A percentile compares a stretch with the other conserved stretches of the same genome.
Evolutionary conservation across 1,140 invertebrate species (phyloP).

Genomic region (Vanessa atalanta): DNA sequence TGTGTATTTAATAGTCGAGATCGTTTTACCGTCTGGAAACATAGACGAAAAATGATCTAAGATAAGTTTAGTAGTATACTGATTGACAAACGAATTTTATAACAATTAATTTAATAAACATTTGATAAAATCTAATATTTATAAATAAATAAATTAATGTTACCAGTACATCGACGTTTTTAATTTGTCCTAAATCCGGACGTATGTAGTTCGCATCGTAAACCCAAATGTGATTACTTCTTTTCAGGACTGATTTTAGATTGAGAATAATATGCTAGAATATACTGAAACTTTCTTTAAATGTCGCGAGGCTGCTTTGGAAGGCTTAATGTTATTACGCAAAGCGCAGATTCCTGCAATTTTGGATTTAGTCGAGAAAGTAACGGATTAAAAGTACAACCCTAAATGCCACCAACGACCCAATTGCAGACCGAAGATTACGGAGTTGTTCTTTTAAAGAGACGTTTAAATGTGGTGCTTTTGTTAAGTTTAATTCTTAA

Average conservation of each 20-base stretch:
- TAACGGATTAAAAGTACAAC: conserved; percentile 45
- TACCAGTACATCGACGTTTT: too few relatives aligned
- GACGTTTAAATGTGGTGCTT: conserved; percentile 34
- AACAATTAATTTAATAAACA: too few relatives aligned
- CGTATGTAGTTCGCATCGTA: neutral
- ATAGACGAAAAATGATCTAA: too few relatives aligned
- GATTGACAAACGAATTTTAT: too few relatives aligned
- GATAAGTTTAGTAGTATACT: too few relatives aligned
- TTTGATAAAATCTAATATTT: too few relatives aligned
- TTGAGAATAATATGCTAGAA: conserved; percentile 17
- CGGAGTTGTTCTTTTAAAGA: conserved; percentile 37
- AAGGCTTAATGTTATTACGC: conserved; percentile 58
- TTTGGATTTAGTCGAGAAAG: conserved; percentile 30
- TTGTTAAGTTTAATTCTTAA: conserved; percentile 35
- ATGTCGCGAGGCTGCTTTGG: conserved; percentile 44
- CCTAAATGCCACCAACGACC: conserved; percentile 37
- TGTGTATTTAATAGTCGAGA: too few relatives aligned
- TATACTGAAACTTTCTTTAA: conserved; percentile 31
- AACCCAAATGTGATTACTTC: neutral
- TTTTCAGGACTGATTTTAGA: too few relatives aligned
- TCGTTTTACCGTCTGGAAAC: too few relatives aligned
- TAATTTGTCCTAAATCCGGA: neutral
- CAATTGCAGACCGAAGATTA: conserved; percentile 43
- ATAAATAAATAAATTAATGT: too few relatives aligned
- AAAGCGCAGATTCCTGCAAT: conserved; percentile 34